Evolutionary conservation across 2,888 invertebrate species (phyloP).

Genomic region (Alloscopus bannaensis): DNA sequence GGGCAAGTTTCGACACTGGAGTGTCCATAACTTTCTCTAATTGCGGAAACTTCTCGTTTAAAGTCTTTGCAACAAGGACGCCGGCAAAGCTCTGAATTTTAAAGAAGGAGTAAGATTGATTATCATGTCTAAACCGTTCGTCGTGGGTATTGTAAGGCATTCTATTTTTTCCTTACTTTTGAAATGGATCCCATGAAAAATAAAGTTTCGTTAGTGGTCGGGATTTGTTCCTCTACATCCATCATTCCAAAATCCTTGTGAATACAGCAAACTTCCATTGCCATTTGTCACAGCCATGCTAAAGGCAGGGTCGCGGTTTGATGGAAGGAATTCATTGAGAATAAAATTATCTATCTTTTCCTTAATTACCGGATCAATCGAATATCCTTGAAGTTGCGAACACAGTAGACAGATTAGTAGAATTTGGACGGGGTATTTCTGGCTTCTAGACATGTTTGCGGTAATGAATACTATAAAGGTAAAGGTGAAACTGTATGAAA

Average conservation of each 20-base stretch:
- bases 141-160: no score
- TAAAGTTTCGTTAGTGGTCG: constrained; percentile 35
- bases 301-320: constrained; percentile 25
- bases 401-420: no score
- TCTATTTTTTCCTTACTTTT: no score
- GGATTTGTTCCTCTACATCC: constrained; percentile 36
- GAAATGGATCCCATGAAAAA: constrained; percentile 60
- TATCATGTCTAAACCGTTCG: no score
- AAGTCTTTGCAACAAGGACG: constrained; percentile 39
- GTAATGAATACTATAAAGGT: no score
- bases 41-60: constrained; percentile 62
- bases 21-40: constrained; percentile 54
- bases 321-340: constrained; percentile 31
- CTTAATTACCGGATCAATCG: not conserved
- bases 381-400: no score
- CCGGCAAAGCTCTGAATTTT: constrained; percentile 57
- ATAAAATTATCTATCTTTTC: constrained; percentile 21
- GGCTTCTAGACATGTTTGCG: no score
- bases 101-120: no score
- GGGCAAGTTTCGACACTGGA: constrained; percentile 54
- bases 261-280: constrained; percentile 20
- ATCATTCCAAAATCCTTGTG: constrained; percentile 48
- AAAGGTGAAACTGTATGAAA: no score
- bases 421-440: no score
- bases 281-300: constrained; percentile 36